A percentile compares a stretch with the other conserved stretches of the same genome.
Conservation (phyloP, 2,888 invertebrate genomes). For the Patella pellucida region DNA sequence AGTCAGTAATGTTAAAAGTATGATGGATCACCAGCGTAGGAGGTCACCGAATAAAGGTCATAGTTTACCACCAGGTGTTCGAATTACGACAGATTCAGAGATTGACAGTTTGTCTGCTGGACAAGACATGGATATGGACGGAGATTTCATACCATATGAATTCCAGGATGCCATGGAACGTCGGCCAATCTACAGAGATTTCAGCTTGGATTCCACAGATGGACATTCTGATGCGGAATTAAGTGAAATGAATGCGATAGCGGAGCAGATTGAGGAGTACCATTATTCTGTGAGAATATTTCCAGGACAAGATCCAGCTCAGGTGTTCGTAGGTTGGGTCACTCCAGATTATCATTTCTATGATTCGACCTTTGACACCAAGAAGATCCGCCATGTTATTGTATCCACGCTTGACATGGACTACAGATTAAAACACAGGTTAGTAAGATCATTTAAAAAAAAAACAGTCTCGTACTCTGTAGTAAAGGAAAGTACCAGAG, state of each 20-base stretch:
- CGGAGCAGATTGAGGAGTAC: slow-evolving; percentile 89
- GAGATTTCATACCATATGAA: slow-evolving; percentile 62
- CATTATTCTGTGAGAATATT: slow-evolving; percentile 90
- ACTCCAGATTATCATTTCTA: slow-evolving; percentile 87
- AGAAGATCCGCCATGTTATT: slow-evolving; percentile 66
- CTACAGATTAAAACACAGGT: slow-evolving; percentile 81
- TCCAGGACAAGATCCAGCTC: slow-evolving; percentile 94
- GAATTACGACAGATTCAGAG: slow-evolving; percentile 32
- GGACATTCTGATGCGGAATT: slow-evolving; percentile 64
- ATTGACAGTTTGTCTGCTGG: slow-evolving; percentile 35
- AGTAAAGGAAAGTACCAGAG: too few species aligned
- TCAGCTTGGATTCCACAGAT: slow-evolving; percentile 58
- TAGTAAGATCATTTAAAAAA: not conserved
- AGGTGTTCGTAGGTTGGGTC: slow-evolving; percentile 99
- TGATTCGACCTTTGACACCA: slow-evolving; percentile 66
- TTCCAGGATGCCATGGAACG: slow-evolving; percentile 61
- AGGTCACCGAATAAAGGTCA: slow-evolving; percentile 31
- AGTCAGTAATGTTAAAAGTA: slow-evolving; percentile 29
- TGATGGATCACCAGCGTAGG: slow-evolving; percentile 25
- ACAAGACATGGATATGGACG: slow-evolving; percentile 30
- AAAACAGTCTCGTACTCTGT: too few species aligned
- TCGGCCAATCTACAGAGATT: slow-evolving; percentile 42
- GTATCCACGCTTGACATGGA: slow-evolving; percentile 65
- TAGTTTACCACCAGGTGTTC: slow-evolving; percentile 16
- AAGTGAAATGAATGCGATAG: slow-evolving; percentile 65